Evolutionary conservation across 2,888 invertebrate species (phyloP), one percentile per base, ranked within the genome.

Genomic region (Drosophila anomalata): DNA sequence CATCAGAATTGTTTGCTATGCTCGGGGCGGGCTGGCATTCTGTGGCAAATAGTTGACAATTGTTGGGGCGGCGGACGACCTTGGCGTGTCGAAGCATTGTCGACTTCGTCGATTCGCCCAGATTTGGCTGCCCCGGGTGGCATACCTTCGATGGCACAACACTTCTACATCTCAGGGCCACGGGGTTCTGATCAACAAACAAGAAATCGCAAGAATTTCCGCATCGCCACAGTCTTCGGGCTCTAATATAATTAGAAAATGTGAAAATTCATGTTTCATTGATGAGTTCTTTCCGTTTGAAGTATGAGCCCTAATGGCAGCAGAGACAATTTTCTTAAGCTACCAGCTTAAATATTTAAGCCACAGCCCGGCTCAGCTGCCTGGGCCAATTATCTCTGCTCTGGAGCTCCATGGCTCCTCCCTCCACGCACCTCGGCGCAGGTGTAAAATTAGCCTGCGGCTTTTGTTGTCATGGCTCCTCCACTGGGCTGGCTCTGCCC

Each of bases 41-140:
- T 52, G 46, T 54, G 80, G 61, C 70, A 79, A 79, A 61, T 65
- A 83, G 88, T 88, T 86, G 88, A 88, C 81, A 88, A 87, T 86
- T 83, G 66, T 75, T 76, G 57, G 75, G 44, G 60, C 70, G 55
- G 51, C 20, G n/a, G 7, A 26, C 79, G 75, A 76, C 81, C 89
- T 88, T 82, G 87, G 69, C 72, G 47, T 72, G 54, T 69, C 52
- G 20, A 17, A 17, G 46, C 20, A 62, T 42, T 51, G 44, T 52
- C 50, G 60, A 72, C 47, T 52, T n/a, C n/a, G n/a, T n/a, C 62
- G 42, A 73, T 71, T 74, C 47, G 54, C 54, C 59, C 68, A 53
- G 73, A 71, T 53, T 72, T 47, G 52, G 46, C 29, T 29, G 29
- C 29, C 29, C 8, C 69, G 55, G 50, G 48, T 72, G 69, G 70